These are phyloP conservation scores for Coelinius sp. DNA, from an alignment of 2,888 invertebrate species.

Conservation along the genomic window DNA sequence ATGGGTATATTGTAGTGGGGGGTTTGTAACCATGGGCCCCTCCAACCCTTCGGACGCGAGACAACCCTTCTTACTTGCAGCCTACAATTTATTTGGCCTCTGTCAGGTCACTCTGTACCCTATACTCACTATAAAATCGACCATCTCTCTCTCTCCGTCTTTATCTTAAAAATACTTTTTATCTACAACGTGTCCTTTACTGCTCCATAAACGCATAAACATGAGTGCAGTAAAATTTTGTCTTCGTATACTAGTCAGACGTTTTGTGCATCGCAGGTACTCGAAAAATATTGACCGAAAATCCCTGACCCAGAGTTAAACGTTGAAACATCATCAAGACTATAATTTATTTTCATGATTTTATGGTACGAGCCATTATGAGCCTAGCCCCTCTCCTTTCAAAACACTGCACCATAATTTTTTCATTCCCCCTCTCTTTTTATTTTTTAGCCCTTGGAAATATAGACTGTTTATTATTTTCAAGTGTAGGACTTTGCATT, in stretches of 20 bases:
- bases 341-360: conserved; percentile 66
- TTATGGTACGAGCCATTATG: conserved; percentile 53
- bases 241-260: conserved; percentile 40
- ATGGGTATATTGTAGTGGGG: conserved; percentile 14
- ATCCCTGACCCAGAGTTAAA: conserved; percentile 46
- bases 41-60: conserved; percentile 53
- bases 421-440: conserved; percentile 6
- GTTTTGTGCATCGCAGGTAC: conserved; percentile 1
- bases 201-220: conserved; percentile 62
- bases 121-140: conserved; percentile 22
- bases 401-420: conserved; percentile 18
- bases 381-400: conserved; percentile 21
- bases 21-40: conserved; percentile 12
- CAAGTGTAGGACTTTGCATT: background rate
- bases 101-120: conserved; percentile 24
- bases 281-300: conserved; percentile 23
- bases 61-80: conserved; percentile 53
- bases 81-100: conserved; percentile 23
- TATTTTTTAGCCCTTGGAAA: conserved; percentile 6
- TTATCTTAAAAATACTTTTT: conserved; percentile 32
- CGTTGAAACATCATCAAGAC: conserved; percentile 59
- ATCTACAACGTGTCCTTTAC: conserved; percentile 45
- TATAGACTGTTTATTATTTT: conserved; percentile 9
- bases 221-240: conserved; percentile 52
- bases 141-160: conserved; percentile 20